A percentile compares a stretch with the other conserved stretches of the same genome.
Conservation (phyloP, 1,140 invertebrate species). For the Oncopeltus fasciatus region DNA sequence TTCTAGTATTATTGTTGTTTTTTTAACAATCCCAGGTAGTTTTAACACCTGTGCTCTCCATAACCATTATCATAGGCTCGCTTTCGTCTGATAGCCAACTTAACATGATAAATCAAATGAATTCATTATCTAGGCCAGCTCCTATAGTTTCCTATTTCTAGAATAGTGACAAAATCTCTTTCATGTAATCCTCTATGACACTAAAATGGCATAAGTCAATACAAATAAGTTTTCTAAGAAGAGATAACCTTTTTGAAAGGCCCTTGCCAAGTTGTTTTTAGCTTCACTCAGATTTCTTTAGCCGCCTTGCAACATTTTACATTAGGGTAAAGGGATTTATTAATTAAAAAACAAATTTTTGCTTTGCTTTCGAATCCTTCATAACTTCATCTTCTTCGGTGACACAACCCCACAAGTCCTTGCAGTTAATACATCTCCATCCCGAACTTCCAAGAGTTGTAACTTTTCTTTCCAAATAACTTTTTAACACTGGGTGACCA, state of each 20-base stretch:
- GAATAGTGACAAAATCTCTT: neutral
- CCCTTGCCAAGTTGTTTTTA: neutral
- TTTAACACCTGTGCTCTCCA: constrained; percentile 2
- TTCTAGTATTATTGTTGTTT: too few relatives aligned
- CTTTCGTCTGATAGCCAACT: neutral
- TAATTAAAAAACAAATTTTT: neutral
- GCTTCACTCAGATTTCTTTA: neutral
- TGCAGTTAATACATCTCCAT: constrained; percentile 2
- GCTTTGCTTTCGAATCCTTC: neutral
- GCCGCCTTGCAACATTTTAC: neutral
- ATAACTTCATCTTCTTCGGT: neutral
- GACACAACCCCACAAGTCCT: neutral
- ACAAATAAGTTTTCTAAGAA: neutral
- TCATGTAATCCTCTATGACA: neutral
- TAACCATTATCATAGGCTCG: constrained; percentile 2
- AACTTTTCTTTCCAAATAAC: neutral
- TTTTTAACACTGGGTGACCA: neutral
- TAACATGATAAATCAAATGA: constrained; percentile 6
- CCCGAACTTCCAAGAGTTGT: neutral
- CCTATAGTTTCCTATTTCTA: constrained; percentile 5
- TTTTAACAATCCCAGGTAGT: constrained; percentile 7
- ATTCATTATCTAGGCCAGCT: constrained; percentile 3
- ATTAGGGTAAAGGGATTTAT: neutral
- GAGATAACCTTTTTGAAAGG: neutral
- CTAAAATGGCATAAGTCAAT: neutral